Conservation (phyloP, 2,797 vertebrate genomes). For the Lepus townsendii region DNA sequence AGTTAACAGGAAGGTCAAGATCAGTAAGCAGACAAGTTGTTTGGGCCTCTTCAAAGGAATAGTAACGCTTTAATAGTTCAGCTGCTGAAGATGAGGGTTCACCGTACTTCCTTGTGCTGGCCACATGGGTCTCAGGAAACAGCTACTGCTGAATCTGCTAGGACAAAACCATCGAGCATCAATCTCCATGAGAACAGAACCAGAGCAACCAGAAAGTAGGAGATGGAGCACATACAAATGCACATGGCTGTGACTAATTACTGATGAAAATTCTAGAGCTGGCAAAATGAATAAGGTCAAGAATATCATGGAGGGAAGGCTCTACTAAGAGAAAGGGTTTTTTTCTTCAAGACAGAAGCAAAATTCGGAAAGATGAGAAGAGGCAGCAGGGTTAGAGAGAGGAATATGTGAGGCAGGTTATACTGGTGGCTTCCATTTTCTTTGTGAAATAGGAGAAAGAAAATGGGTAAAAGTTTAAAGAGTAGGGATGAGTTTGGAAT, state of each 20-base stretch:
- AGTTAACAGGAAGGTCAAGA: constrained; percentile 7
- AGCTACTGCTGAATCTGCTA: neutral
- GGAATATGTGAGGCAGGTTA: neutral
- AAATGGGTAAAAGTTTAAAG: neutral
- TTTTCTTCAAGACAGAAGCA: constrained; percentile 20
- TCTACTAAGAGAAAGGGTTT: neutral
- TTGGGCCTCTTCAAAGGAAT: neutral
- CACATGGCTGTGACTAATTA: accelerated
- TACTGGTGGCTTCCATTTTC: neutral
- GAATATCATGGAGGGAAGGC: neutral
- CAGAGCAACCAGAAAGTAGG: neutral
- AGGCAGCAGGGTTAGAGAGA: neutral
- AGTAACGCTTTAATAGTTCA: neutral
- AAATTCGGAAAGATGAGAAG: neutral
- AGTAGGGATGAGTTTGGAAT: neutral
- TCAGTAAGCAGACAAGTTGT: neutral
- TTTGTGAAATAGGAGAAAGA: neutral
- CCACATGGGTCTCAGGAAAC: neutral
- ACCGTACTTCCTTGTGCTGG: neutral
- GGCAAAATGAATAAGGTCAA: neutral
- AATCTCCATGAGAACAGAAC: neutral
- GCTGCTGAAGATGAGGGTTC: neutral
- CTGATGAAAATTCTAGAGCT: neutral
- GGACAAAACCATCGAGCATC: neutral
- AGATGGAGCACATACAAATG: neutral